Evolutionary conservation across 2,797 vertebrate species (phyloP), one percentile per base, ranked within the genome.

Genomic region (Galaxias olidus): DNA sequence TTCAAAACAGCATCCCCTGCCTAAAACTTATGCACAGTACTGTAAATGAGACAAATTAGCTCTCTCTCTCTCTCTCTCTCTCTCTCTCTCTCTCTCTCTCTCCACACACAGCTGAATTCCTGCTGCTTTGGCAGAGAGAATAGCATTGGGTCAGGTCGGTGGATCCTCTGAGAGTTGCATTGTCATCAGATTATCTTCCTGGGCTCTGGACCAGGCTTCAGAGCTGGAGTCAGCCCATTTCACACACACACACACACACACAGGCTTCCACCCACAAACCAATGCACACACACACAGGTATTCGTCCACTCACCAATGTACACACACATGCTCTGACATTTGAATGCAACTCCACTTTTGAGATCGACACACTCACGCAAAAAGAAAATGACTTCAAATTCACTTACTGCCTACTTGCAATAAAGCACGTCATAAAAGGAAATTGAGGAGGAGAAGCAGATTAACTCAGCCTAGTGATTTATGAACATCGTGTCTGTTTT

Each of bases 371-470:
- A 50, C 14, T 52, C 45, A 58, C 65, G 59, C 19, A 44, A 63
- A 48, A 71, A 64, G 72, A 74, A 59, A 65, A 68, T 41, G 49
- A 73, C 43, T 52, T 53, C 50, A 73, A 75, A 78, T 72, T 81
- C 53, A 69, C 51, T 83, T 77, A 41, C 49, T 61, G 47, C 59
- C 61, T 59, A 47, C 10, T 10, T 50, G 66, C 73, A 72, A 74
- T 77, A 64, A 83, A 80, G 66, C 47, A 57, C 59, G 55, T 59
- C 48, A 42, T 60, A 1, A 66, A 59, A 55, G 56, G 61, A 75
- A 77, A 84, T 76, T 72, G 61, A 54, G 77, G 80, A 63, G 57
- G 1, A 30, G 30, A 3, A 30, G 30, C 30, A 6, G 54, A 13
- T 43, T 13, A 19, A 63, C 59, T 64, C 47, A 15, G 58, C 41